Conservation (phyloP, 64 coral and sea anemone species). For the Porites lutea region DNA sequence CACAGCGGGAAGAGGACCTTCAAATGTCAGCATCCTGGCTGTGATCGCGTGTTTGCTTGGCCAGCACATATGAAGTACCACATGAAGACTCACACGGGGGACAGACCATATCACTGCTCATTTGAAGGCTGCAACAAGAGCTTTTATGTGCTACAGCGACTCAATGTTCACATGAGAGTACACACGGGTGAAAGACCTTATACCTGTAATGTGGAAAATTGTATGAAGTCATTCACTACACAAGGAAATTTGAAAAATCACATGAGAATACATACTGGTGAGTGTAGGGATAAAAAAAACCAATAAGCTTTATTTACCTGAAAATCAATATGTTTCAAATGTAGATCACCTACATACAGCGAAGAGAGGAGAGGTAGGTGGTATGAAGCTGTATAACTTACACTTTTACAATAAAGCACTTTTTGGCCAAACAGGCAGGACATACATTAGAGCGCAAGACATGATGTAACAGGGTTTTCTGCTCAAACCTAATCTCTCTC, state of each 20-base stretch:
- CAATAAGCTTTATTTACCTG: too few relatives aligned
- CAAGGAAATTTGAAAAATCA: constrained; percentile 96
- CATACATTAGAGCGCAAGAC: too few relatives aligned
- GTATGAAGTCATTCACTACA: constrained; percentile 90
- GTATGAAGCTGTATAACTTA: too few relatives aligned
- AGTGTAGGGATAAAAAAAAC: neutral
- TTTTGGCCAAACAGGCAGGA: too few relatives aligned
- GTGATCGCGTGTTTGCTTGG: constrained; percentile 93
- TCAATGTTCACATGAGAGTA: constrained; percentile 88
- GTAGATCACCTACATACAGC: too few relatives aligned
- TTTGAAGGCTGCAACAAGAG: constrained; percentile 92
- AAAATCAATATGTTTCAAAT: too few relatives aligned
- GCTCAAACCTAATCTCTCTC: too few relatives aligned
- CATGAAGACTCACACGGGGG: constrained; percentile 92
- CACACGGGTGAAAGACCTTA: constrained; percentile 90
- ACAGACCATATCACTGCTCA: constrained; percentile 83
- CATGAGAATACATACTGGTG: constrained; percentile 96
- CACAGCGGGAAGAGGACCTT: constrained; percentile 93
- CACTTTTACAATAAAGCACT: too few relatives aligned
- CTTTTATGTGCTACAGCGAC: constrained; percentile 89
- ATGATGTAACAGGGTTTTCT: too few relatives aligned
- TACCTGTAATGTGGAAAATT: constrained; percentile 77
- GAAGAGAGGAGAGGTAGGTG: too few relatives aligned
- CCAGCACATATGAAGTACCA: constrained; percentile 96
- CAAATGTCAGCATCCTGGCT: constrained; percentile 90